These are phyloP conservation scores for Noctua janthe DNA, from an alignment of 2,888 invertebrate species.

Conservation along the genomic window DNA sequence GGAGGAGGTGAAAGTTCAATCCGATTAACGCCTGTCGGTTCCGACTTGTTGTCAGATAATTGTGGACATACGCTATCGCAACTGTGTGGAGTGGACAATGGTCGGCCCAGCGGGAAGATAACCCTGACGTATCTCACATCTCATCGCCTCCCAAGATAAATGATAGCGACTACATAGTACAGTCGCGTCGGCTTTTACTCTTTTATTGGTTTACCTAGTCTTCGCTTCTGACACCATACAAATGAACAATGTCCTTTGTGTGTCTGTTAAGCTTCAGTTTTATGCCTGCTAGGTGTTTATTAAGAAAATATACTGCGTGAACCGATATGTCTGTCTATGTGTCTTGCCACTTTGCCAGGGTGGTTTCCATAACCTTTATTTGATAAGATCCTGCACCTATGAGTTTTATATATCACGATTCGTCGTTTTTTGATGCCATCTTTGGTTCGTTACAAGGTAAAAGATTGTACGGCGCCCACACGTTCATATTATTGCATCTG, in stretches of 20 bases:
- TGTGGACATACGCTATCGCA: slow-evolving; percentile 70
- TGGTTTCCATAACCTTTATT: slow-evolving; percentile 75
- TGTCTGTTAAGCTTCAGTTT: slow-evolving; percentile 76
- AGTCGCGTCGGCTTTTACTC: slow-evolving; percentile 64
- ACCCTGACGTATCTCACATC: slow-evolving; percentile 70
- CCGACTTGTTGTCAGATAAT: slow-evolving; percentile 73
- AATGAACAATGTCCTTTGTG: slow-evolving; percentile 86
- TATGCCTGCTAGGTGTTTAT: slow-evolving; percentile 65
- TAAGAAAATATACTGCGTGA: slow-evolving; percentile 66
- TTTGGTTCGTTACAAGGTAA: slow-evolving; percentile 73
- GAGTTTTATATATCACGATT: slow-evolving; percentile 73
- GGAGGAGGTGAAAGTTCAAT: slow-evolving; percentile 73
- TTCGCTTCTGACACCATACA: slow-evolving; percentile 78
- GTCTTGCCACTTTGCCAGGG: slow-evolving; percentile 47
- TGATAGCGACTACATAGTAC: slow-evolving; percentile 64
- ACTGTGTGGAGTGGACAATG: slow-evolving; percentile 70
- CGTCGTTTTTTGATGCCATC: slow-evolving; percentile 73
- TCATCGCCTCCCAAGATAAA: slow-evolving; percentile 71
- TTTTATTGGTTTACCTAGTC: slow-evolving; percentile 71
- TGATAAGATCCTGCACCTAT: slow-evolving; percentile 75
- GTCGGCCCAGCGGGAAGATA: slow-evolving; percentile 69
- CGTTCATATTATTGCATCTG: slow-evolving; percentile 72
- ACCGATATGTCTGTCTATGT: slow-evolving; percentile 48
- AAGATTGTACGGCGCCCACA: slow-evolving; percentile 79
- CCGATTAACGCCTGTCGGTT: slow-evolving; percentile 74